A percentile compares a stretch with the other conserved stretches of the same genome.
Conservation (phyloP, 2,888 invertebrate species). For the Diarsia brunnea region DNA sequence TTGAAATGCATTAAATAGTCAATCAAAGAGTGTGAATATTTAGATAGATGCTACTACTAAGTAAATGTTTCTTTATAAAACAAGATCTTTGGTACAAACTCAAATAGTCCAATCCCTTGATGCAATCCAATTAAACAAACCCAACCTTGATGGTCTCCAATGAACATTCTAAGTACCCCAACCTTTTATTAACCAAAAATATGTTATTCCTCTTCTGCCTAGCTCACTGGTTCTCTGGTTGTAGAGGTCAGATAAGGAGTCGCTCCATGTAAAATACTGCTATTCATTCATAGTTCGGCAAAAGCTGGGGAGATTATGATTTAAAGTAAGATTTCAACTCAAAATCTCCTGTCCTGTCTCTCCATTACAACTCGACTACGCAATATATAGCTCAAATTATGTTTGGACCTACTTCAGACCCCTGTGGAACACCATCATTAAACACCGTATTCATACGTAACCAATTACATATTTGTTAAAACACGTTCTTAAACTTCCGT, state of each 20-base stretch:
- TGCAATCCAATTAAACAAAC: background rate
- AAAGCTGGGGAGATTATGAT: too few species aligned
- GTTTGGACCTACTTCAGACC: background rate
- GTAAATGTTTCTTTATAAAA: background rate
- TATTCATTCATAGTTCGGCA: background rate
- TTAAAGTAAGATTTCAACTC: too few species aligned
- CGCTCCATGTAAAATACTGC: background rate
- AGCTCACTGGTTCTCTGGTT: too few species aligned
- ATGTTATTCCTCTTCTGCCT: too few species aligned
- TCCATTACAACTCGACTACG: background rate
- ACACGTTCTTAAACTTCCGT: background rate
- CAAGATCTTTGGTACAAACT: background rate
- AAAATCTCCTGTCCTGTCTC: background rate
- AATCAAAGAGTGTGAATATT: background rate
- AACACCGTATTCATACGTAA: background rate
- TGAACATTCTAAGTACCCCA: background rate
- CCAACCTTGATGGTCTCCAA: background rate
- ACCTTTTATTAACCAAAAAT: too few species aligned
- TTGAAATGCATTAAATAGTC: too few species aligned
- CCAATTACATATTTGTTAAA: background rate
- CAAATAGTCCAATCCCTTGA: background rate
- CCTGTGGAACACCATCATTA: constrained; percentile 19
- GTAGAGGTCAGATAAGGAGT: too few species aligned
- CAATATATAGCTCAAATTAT: background rate
- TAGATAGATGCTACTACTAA: background rate